These are phyloP conservation scores for Drosophila falleni DNA, from an alignment of 2,888 invertebrate genomes.

Conservation along the genomic window DNA sequence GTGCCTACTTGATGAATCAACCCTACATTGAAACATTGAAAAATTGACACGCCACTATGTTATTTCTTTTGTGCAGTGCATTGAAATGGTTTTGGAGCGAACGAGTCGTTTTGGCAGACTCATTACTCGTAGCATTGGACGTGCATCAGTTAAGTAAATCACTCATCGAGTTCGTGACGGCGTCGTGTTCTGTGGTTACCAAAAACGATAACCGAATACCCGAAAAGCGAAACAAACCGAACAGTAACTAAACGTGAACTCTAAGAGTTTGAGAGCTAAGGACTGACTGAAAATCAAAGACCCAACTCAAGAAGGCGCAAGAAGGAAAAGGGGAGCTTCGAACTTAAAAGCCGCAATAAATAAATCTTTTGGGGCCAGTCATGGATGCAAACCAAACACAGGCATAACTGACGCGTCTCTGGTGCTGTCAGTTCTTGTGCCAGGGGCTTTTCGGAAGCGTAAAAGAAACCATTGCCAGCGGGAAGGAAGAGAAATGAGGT, in stretches of 20 bases:
- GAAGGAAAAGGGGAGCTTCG: neutral
- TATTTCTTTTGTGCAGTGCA: slow-evolving; percentile 3
- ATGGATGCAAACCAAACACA: slow-evolving; percentile 53
- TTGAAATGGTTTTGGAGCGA: slow-evolving; percentile 6
- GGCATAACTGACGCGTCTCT: slow-evolving; percentile 60
- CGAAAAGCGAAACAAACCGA: slow-evolving; percentile 2
- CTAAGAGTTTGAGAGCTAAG: slow-evolving; percentile 10
- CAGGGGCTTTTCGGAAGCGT: slow-evolving; percentile 54
- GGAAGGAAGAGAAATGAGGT: slow-evolving; percentile 12
- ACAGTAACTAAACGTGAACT: neutral
- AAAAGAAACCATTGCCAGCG: slow-evolving; percentile 34
- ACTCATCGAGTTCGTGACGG: slow-evolving; percentile 58
- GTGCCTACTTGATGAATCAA: neutral
- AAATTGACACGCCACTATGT: slow-evolving; percentile 19
- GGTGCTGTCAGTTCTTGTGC: slow-evolving; percentile 65
- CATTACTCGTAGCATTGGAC: slow-evolving; percentile 58
- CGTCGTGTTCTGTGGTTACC: slow-evolving; percentile 10
- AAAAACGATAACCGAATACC: slow-evolving; percentile 32
- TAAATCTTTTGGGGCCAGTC: slow-evolving; percentile 70
- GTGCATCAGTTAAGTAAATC: slow-evolving; percentile 66
- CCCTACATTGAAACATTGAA: neutral
- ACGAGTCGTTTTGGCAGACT: slow-evolving; percentile 21
- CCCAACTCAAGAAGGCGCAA: slow-evolving; percentile 51
- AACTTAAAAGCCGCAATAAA: slow-evolving; percentile 78
- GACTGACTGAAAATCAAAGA: slow-evolving; percentile 48